Base-by-base conservation (phyloP, 2,797 vertebrate genomes). In the Halcyon smyrnensis region DNA sequence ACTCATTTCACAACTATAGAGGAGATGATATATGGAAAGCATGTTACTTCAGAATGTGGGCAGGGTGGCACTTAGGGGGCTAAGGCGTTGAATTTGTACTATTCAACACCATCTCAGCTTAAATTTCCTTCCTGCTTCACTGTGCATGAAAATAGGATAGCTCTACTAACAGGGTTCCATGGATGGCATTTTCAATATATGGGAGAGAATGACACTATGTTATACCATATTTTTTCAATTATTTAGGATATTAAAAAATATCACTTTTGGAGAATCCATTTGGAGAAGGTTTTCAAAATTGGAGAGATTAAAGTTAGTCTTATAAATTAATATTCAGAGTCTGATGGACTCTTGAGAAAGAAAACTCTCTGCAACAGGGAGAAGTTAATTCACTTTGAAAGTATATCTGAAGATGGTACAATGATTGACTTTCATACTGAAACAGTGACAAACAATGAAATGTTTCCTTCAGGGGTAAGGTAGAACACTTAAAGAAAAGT, bases 1-100 rank as follows among this genome's bases (percentile, higher is more conserved):
- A 89, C 34, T 84, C 56, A 78, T 94, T 92, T 87, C 93, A 59
- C 73, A 93, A 84, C 50, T 36, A 45, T 54, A 46, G 65, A 86
- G 50, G 39, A 53, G 85, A 70, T 64, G 59, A 83, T 45, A 93
- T 82, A 71, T 4, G 67, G 59, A 84, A 93, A 87, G 60, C 4
- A 59, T 54, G 12, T 51, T 88, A 23, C 32, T 95, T 81, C 63
- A 82, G 71, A 36, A 37, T 3, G 74, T 91, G 71, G 75, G 86
- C 34, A 62, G 62, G n/a, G 30, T 85, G 76, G 28, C 39, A 54
- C 43, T 65, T 53, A 57, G 5, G 34, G 15, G 39, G 11, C 13
- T n/a, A 11, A 59, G 64, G 60, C 86, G 82, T n/a, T 57, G 17
- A 63, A 34, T 87, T 62, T 80, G 19, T 28, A 4, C 17, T 57